Percentiles rank a stretch among this genome's conserved stretches.
phyloP scores from a whole-genome alignment of 2,113 vertebrate species.

The Haemorhous mexicanus region DNA sequence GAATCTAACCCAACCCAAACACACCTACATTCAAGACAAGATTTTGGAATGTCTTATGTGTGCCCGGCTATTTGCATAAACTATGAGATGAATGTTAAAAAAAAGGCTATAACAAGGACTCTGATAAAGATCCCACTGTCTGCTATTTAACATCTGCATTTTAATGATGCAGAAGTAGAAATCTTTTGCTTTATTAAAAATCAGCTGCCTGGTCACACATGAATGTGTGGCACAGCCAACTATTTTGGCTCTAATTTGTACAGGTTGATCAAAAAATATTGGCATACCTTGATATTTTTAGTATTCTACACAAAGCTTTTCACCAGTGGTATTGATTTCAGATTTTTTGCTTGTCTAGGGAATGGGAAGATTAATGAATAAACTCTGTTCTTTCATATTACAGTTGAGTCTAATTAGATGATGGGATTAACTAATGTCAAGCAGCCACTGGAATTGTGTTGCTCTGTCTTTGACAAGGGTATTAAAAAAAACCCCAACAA shows the following conservation, averaged over 20 bases:
- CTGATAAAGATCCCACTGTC: neutral
- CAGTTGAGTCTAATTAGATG: neutral
- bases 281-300: neutral
- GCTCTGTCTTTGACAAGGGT: neutral
- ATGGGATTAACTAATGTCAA: neutral
- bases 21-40: neutral
- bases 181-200: neutral
- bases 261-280: neutral
- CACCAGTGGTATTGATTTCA: neutral
- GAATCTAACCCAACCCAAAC: neutral
- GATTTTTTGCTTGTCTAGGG: neutral
- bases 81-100: neutral
- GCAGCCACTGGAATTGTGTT: neutral
- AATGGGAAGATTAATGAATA: constrained; percentile 25
- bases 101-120: neutral
- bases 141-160: neutral
- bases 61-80: neutral
- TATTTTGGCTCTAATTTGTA: neutral
- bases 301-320: neutral
- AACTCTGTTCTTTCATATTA: neutral
- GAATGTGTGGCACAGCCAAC: neutral
- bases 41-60: neutral
- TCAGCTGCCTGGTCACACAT: neutral
- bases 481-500: neutral
- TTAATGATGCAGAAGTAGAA: neutral